Conservation (phyloP, 2,888 invertebrate species). For the Himalopsyche japonica region DNA sequence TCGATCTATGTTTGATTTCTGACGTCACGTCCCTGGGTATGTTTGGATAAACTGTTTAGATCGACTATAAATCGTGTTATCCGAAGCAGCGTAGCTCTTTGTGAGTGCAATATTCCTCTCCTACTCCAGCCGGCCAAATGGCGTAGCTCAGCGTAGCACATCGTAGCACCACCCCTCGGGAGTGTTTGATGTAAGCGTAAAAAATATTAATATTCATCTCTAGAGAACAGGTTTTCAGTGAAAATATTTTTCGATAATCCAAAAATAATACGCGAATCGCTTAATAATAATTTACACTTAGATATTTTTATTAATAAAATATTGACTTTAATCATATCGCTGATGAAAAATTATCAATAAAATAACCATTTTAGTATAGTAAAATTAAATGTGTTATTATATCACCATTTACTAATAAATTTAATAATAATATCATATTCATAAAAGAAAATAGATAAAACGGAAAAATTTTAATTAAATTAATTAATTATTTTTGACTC, state of each 20-base stretch:
- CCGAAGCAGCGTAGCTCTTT: constrained; percentile 1
- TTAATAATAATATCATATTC: no score
- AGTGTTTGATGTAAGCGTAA: background rate
- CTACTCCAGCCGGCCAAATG: background rate
- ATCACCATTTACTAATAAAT: no score
- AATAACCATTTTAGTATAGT: no score
- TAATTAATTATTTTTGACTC: no score
- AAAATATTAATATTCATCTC: background rate
- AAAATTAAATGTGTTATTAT: no score
- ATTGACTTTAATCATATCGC: no score
- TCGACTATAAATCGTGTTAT: constrained; percentile 21
- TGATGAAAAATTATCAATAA: no score
- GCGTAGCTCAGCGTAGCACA: background rate
- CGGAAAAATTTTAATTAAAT: no score
- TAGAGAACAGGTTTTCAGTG: background rate
- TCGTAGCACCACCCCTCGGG: background rate
- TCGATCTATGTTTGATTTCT: constrained; percentile 3
- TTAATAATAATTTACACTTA: no score
- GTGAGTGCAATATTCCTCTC: constrained; percentile 6
- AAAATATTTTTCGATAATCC: background rate
- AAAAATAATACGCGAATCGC: background rate
- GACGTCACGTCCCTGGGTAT: constrained; percentile 16
- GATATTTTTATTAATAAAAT: no score
- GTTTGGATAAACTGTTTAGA: constrained; percentile 26
- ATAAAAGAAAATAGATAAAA: no score